phyloP scores from a whole-genome alignment of 2,888 invertebrate genomes.

The Labia minor region DNA sequence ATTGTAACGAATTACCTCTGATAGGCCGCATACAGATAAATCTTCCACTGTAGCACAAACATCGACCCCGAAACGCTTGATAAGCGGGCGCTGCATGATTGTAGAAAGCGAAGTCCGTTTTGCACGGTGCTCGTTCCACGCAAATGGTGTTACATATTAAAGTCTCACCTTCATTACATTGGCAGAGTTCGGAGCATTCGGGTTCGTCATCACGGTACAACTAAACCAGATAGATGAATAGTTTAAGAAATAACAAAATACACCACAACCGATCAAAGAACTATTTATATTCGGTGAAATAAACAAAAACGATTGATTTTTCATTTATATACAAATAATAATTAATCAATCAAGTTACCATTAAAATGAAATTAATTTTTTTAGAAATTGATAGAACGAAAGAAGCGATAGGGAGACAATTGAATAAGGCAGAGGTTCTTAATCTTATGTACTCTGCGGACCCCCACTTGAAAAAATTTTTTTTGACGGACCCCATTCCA shows the following conservation, averaged over 20 bases:
- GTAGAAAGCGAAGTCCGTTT: constrained; percentile 78
- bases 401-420: no score
- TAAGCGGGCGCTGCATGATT: constrained; percentile 83
- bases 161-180: constrained; percentile 65
- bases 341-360: no score
- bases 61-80: constrained; percentile 78
- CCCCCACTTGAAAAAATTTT: no score
- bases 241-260: neutral
- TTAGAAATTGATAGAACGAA: no score
- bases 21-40: constrained; percentile 86
- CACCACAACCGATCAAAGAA: no score
- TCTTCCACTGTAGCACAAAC: constrained; percentile 81
- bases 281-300: no score
- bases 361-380: no score
- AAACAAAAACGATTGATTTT: no score
- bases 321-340: no score
- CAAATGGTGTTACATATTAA: constrained; percentile 81
- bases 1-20: constrained; percentile 48
- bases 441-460: no score
- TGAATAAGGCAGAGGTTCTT: no score
- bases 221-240: constrained; percentile 36
- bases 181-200: constrained; percentile 82
- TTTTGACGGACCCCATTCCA: no score
- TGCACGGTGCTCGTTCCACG: constrained; percentile 75
- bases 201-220: constrained; percentile 74